Evolutionary conservation across 1,140 invertebrate genomes (phyloP).

Genomic region (Zophobas atratus): DNA sequence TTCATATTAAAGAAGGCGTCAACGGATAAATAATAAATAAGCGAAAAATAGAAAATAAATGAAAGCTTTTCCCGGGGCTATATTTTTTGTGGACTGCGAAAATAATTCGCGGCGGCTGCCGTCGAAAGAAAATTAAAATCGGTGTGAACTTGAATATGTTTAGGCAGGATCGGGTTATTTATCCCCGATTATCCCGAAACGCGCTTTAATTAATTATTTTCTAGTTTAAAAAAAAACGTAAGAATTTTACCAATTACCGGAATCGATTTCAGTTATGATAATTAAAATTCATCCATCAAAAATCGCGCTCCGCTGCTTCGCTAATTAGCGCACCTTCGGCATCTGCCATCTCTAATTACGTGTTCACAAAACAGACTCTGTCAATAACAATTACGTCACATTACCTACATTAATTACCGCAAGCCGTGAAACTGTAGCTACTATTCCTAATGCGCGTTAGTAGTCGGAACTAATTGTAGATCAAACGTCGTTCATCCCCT

Average conservation of each 20-base stretch:
- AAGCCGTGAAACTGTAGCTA: slow-evolving; percentile 20
- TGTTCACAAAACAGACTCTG: neutral
- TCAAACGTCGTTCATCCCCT: slow-evolving; percentile 36
- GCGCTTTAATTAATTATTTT: no score
- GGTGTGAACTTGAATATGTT: no score
- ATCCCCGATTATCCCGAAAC: no score
- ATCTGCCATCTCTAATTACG: neutral
- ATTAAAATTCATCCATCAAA: neutral
- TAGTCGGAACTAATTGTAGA: slow-evolving; percentile 37
- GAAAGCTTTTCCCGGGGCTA: neutral
- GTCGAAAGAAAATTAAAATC: no score
- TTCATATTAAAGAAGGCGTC: neutral
- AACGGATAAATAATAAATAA: neutral
- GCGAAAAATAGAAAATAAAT: neutral
- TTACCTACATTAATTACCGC: slow-evolving; percentile 19
- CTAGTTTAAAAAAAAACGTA: no score
- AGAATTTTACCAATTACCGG: no score
- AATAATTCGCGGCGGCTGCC: no score
- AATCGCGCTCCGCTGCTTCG: neutral
- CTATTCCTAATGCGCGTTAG: slow-evolving; percentile 29
- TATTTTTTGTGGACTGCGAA: no score
- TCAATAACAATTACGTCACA: slow-evolving; percentile 31
- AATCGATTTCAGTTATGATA: neutral
- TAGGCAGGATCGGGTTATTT: no score
- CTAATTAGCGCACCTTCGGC: neutral